Percentiles rank a stretch among this genome's conserved stretches.
Conservation (phyloP, 2,888 invertebrate genomes). For the Acleris holmiana region DNA sequence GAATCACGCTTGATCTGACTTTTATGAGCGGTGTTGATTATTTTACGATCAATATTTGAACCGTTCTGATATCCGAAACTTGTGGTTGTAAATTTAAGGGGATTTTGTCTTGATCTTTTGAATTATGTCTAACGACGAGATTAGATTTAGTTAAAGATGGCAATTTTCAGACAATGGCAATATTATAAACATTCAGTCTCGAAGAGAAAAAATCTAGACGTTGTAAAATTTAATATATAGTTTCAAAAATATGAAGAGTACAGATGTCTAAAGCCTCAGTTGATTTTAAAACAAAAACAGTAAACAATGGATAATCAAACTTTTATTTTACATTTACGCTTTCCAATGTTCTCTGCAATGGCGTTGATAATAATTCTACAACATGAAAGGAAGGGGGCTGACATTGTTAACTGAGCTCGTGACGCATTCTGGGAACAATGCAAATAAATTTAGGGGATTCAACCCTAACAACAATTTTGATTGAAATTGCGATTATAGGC, state of each 20-base stretch:
- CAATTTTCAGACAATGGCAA: no score
- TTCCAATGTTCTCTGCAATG: conserved; percentile 1
- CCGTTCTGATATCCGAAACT: conserved; percentile 28
- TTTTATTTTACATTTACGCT: conserved; percentile 35
- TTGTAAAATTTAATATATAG: no score
- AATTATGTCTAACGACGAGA: no score
- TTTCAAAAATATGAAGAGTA: no score
- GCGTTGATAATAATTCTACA: conserved; percentile 34
- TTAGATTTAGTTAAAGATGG: no score
- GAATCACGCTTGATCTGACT: conserved; percentile 61
- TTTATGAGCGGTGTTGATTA: conserved; percentile 55
- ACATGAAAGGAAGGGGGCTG: conserved; percentile 32
- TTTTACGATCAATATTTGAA: conserved; percentile 52
- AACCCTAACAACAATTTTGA: conserved; percentile 59
- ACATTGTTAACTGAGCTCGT: conserved; percentile 53
- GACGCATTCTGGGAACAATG: conserved; percentile 58
- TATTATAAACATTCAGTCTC: no score
- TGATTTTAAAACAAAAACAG: conserved; percentile 15
- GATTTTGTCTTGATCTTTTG: neutral
- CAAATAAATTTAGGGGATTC: conserved; percentile 48
- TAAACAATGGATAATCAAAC: conserved; percentile 23
- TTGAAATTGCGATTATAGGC: conserved; percentile 49
- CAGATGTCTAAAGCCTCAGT: no score
- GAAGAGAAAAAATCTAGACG: no score
- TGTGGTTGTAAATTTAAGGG: neutral